phyloP scores from a whole-genome alignment of 1,140 invertebrate genomes.

The Orussus abietinus region DNA sequence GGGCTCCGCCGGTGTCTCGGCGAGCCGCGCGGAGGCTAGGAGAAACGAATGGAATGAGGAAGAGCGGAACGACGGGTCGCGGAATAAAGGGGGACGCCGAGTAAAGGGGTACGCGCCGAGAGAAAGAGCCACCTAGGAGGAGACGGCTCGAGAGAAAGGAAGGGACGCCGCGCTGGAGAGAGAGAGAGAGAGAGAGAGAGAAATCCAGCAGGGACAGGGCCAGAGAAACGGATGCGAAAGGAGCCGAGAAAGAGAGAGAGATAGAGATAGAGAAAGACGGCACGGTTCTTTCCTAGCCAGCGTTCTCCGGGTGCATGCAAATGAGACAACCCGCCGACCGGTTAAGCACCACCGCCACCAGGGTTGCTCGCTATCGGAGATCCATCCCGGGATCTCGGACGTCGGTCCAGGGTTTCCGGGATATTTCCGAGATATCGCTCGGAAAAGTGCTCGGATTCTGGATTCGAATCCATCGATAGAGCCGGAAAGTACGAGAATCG shows the following conservation, averaged over 20 bases:
- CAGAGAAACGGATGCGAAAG: constrained; percentile 1
- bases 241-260: constrained; percentile 6
- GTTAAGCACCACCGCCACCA: constrained; percentile 39
- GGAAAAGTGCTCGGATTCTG: too few species aligned
- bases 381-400: too few species aligned
- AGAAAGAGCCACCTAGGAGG: constrained; percentile 19
- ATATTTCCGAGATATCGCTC: too few species aligned
- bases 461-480: too few species aligned
- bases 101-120: constrained; percentile 12
- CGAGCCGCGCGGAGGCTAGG: constrained; percentile 17
- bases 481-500: too few species aligned
- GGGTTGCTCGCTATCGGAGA: constrained; percentile 29
- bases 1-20: too few species aligned
- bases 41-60: constrained; percentile 39
- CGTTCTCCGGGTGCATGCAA: constrained; percentile 40
- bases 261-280: constrained; percentile 1
- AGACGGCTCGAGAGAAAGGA: constrained; percentile 16
- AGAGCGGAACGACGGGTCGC: constrained; percentile 19
- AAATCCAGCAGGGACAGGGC: not conserved
- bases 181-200: constrained; percentile 12
- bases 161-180: constrained; percentile 17
- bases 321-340: constrained; percentile 39
- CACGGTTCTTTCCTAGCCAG: not conserved
- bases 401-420: too few species aligned
- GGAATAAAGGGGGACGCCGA: constrained; percentile 29